A percentile compares a stretch with the other conserved stretches of the same genome.
These are phyloP conservation scores for Leptodactylus fuscus DNA, from an alignment of 2,113 vertebrate species.

Conservation along the genomic window DNA sequence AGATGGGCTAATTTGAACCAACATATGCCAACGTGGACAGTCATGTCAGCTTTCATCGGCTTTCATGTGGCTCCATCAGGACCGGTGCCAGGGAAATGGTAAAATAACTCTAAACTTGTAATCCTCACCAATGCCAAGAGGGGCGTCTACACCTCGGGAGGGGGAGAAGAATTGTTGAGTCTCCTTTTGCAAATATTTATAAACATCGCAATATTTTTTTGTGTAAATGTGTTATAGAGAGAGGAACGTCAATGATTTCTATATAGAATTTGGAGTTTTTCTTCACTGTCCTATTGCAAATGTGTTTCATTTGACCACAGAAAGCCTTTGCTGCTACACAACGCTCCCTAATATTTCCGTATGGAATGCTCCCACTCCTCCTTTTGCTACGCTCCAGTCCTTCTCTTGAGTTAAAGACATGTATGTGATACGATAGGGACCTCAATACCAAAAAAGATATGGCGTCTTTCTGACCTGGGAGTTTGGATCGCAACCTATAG, in stretches of 20 bases:
- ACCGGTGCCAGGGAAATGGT: constrained; percentile 68
- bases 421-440: background rate
- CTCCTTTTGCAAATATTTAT: constrained; percentile 30
- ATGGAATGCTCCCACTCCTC: background rate
- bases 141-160: background rate
- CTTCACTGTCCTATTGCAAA: background rate
- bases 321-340: background rate
- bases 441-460: background rate
- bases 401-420: background rate
- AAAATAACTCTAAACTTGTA: constrained; percentile 44
- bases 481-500: too few relatives aligned
- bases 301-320: background rate
- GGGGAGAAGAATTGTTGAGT: constrained; percentile 6
- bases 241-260: background rate
- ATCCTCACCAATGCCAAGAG: background rate
- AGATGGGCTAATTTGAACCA: constrained; percentile 76
- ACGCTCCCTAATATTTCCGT: background rate
- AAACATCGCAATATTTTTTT: background rate
- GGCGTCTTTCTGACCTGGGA: background rate
- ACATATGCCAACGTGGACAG: constrained; percentile 78
- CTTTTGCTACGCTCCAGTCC: background rate
- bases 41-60: constrained; percentile 76
- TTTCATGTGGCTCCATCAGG: constrained; percentile 72
- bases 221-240: background rate
- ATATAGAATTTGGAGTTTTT: background rate